A percentile compares a stretch with the other conserved stretches of the same genome.
Evolutionary conservation across 1,140 invertebrate species (phyloP).

Genomic region (Drosophila nasuta): DNA sequence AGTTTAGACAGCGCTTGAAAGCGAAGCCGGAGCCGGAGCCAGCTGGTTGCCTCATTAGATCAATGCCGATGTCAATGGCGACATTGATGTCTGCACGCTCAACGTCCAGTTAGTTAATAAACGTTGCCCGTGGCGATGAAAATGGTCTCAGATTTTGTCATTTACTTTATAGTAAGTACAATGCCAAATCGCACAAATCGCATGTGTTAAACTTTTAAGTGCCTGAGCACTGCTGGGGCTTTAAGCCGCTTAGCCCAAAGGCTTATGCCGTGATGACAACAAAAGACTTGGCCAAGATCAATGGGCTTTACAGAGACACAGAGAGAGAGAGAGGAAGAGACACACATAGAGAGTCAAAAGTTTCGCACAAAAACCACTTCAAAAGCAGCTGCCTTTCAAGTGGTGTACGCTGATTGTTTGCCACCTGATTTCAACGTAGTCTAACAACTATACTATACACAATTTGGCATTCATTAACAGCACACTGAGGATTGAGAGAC

Average conservation of each 20-base stretch:
- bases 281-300: conserved; percentile 68
- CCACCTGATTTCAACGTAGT: conserved; percentile 58
- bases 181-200: conserved; percentile 44
- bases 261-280: conserved; percentile 60
- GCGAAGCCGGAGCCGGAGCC: conserved; percentile 16
- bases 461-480: conserved; percentile 65
- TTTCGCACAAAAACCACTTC: conserved; percentile 67
- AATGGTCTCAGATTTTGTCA: conserved; percentile 34
- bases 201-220: conserved; percentile 64
- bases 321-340: background rate
- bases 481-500: background rate
- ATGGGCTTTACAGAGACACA: conserved; percentile 56
- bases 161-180: conserved; percentile 5
- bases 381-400: conserved; percentile 72
- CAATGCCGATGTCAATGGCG: conserved; percentile 46
- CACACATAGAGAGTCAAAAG: conserved; percentile 47
- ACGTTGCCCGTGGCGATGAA: conserved; percentile 39
- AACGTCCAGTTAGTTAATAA: conserved; percentile 52
- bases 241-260: conserved; percentile 64
- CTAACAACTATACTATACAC: background rate
- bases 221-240: conserved; percentile 37
- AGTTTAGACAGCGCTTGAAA: conserved; percentile 16
- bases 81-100: conserved; percentile 22
- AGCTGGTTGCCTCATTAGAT: conserved; percentile 71
- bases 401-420: conserved; percentile 62